phyloP scores from a whole-genome alignment of 2,113 vertebrate species.

The Alosa alosa region DNA sequence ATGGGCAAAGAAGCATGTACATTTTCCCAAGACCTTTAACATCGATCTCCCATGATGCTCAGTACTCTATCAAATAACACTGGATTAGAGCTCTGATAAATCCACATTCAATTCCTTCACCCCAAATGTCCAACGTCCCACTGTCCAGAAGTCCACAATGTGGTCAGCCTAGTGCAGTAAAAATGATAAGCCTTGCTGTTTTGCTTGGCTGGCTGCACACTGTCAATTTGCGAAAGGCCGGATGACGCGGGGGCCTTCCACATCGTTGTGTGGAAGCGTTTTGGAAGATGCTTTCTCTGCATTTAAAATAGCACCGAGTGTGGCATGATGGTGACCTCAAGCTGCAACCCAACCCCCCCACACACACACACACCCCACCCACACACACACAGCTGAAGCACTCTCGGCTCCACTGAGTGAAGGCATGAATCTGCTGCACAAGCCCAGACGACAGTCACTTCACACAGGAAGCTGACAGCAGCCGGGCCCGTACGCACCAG shows the following conservation, averaged over 20 bases:
- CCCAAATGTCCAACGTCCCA: neutral
- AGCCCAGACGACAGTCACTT: neutral
- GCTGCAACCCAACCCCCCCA: neutral
- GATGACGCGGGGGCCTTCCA: neutral
- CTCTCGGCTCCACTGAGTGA: neutral
- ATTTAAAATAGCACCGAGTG: neutral
- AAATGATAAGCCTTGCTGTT: neutral
- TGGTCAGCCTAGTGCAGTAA: constrained; percentile 7
- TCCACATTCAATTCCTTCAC: neutral
- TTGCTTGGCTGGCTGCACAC: neutral
- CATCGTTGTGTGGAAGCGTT: neutral
- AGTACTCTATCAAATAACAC: neutral
- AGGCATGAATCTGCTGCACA: neutral
- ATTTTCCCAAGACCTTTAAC: neutral
- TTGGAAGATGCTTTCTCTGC: neutral
- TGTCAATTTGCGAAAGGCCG: neutral
- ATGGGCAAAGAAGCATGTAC: no score
- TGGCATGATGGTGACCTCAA: neutral
- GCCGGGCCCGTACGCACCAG: neutral
- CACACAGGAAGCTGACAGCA: neutral
- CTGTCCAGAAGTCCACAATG: neutral
- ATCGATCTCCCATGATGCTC: neutral
- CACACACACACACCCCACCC: neutral
- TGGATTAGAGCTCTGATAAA: neutral
- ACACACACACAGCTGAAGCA: neutral